These are phyloP conservation scores for Auanema freiburgensis DNA, from an alignment of 2,888 invertebrate genomes.

Conservation along the genomic window DNA sequence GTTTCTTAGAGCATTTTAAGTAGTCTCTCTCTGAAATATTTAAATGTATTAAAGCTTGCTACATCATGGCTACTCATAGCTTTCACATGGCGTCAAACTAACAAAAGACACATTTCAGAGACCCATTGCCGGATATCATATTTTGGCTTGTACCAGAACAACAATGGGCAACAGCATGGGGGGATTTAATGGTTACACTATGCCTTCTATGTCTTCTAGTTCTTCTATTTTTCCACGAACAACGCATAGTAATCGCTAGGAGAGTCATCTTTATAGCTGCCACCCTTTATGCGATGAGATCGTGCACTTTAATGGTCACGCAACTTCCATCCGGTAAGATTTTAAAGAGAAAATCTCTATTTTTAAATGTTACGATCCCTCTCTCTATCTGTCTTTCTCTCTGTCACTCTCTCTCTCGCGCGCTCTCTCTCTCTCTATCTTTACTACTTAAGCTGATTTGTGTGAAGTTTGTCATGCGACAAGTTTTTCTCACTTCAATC, in stretches of 20 bases:
- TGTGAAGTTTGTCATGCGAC: too few species aligned
- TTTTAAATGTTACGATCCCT: neutral
- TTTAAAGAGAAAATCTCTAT: neutral
- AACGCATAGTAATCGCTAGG: conserved; percentile 31
- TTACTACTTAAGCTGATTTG: neutral
- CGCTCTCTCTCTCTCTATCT: neutral
- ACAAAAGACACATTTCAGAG: conserved; percentile 22
- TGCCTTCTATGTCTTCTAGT: conserved; percentile 24
- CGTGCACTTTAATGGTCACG: conserved; percentile 40
- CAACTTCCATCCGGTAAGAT: conserved; percentile 49
- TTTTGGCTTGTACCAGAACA: conserved; percentile 47
- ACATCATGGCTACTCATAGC: too few species aligned
- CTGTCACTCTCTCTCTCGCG: neutral
- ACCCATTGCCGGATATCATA: conserved; percentile 48
- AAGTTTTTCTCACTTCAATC: too few species aligned
- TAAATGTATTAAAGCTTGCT: too few species aligned
- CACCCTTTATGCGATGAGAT: conserved; percentile 45
- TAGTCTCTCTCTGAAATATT: neutral
- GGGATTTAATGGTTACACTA: conserved; percentile 27
- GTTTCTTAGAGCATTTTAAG: conserved; percentile 1
- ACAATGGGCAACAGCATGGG: conserved; percentile 39
- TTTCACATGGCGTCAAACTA: too few species aligned
- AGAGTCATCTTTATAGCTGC: conserved; percentile 44
- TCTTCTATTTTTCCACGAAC: conserved; percentile 31
- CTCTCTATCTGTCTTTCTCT: neutral